These are phyloP conservation scores for Notoglanidium macrostoma DNA, from an alignment of 2,797 vertebrate genomes.

Conservation along the genomic window DNA sequence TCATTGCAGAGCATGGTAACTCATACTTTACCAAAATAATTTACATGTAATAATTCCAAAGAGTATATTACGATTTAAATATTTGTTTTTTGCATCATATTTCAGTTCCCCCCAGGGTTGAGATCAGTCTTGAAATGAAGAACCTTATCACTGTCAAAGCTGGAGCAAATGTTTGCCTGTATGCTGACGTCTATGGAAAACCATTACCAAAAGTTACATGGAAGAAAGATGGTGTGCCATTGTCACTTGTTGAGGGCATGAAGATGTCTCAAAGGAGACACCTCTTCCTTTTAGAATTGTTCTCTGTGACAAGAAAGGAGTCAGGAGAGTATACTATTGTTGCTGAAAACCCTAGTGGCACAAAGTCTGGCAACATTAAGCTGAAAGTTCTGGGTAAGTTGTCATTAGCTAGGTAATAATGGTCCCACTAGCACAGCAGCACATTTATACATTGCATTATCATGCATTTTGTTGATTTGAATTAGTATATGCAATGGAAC, in stretches of 20 bases:
- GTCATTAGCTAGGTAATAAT: neutral
- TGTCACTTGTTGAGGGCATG: conserved; percentile 87
- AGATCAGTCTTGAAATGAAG: conserved; percentile 91
- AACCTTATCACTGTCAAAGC: conserved; percentile 92
- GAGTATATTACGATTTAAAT: conserved; percentile 21
- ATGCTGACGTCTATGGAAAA: conserved; percentile 93
- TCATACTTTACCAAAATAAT: neutral
- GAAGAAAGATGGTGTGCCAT: conserved; percentile 83
- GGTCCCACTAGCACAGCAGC: neutral
- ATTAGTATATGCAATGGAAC: neutral
- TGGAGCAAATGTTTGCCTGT: conserved; percentile 87
- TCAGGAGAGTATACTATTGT: conserved; percentile 94
- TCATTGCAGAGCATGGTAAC: conserved; percentile 92
- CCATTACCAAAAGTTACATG: conserved; percentile 90
- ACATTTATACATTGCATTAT: neutral
- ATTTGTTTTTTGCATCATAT: conserved; percentile 46
- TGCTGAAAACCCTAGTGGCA: conserved; percentile 91
- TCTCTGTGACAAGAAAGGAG: conserved; percentile 91
- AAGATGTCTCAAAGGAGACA: conserved; percentile 90
- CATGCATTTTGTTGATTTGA: neutral
- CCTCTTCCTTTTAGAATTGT: conserved; percentile 87
- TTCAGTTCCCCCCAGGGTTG: conserved; percentile 93
- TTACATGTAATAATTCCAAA: neutral
- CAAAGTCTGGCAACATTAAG: conserved; percentile 90
- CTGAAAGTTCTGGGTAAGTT: conserved; percentile 82